phyloP scores from a whole-genome alignment of 2,113 vertebrate species.

The Daphoenositta chrysoptera region DNA sequence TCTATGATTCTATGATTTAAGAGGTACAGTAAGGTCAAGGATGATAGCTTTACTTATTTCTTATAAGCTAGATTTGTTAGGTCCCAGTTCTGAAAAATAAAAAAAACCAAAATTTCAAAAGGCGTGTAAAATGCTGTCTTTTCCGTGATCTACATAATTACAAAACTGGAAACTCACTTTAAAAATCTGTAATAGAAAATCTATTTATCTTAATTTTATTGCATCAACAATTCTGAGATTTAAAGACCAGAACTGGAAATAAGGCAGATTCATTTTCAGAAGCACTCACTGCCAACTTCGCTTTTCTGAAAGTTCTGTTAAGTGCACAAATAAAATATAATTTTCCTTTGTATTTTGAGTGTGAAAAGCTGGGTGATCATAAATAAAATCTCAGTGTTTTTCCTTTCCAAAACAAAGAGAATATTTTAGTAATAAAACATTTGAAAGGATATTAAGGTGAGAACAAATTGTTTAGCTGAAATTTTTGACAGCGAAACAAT shows the following conservation, averaged over 20 bases:
- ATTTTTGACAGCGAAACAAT: neutral
- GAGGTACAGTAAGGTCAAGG: neutral
- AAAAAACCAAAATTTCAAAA: neutral
- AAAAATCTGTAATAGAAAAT: neutral
- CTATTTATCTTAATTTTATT: neutral
- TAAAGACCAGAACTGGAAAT: neutral
- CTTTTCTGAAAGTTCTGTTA: neutral
- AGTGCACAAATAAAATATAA: neutral
- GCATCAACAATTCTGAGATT: neutral
- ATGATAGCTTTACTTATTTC: neutral
- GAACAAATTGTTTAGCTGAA: neutral
- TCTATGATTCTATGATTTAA: neutral
- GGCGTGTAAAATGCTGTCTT: neutral
- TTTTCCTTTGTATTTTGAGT: neutral
- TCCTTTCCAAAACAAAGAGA: neutral
- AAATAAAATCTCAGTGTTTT: neutral
- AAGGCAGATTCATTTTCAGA: neutral
- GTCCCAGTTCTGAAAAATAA: neutral
- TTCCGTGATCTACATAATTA: neutral
- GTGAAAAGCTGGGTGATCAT: neutral
- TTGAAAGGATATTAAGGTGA: neutral
- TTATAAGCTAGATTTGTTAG: neutral
- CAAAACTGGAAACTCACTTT: neutral
- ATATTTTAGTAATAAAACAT: neutral
- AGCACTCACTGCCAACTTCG: neutral